Evolutionary conservation across 2,113 vertebrate genomes (phyloP).

Genomic region (Anolis sagrei): DNA sequence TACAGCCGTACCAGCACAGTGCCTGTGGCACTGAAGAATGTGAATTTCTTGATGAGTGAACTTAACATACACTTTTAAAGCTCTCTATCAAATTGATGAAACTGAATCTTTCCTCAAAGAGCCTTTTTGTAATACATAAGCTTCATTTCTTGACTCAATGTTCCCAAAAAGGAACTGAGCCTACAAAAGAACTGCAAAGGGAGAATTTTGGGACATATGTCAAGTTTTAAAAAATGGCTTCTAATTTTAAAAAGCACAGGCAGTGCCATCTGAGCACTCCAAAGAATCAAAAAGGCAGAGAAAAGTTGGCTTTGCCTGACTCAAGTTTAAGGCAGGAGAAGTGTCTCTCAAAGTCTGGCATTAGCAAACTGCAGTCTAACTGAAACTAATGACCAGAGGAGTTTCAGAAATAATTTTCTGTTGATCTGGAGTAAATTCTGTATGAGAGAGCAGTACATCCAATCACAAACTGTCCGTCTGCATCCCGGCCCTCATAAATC

Average conservation of each 20-base stretch:
- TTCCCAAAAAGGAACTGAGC: conserved; percentile 10
- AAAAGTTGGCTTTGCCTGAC: conserved; percentile 4
- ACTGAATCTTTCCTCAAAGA: background rate
- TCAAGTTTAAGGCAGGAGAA: fast-evolving
- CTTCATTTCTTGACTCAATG: background rate
- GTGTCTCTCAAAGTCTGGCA: background rate
- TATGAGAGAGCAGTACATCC: conserved; percentile 76
- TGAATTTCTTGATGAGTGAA: background rate
- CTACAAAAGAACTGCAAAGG: background rate
- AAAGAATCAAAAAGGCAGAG: background rate
- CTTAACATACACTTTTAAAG: too few species aligned
- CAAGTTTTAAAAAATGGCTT: background rate
- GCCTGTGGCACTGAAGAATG: background rate
- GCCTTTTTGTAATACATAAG: too few species aligned
- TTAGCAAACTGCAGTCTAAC: conserved; percentile 59
- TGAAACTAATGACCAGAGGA: conserved; percentile 77
- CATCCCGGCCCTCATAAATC: conserved; percentile 83
- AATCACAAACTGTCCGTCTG: conserved; percentile 82
- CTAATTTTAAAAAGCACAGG: background rate
- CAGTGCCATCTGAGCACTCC: fast-evolving
- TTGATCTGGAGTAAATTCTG: conserved; percentile 83
- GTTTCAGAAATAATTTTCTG: conserved; percentile 83
- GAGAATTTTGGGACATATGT: background rate
- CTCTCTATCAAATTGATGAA: background rate
- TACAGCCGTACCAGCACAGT: too few species aligned